phyloP scores from a whole-genome alignment of 2,113 vertebrate genomes.

The Ammodytes dubius region DNA sequence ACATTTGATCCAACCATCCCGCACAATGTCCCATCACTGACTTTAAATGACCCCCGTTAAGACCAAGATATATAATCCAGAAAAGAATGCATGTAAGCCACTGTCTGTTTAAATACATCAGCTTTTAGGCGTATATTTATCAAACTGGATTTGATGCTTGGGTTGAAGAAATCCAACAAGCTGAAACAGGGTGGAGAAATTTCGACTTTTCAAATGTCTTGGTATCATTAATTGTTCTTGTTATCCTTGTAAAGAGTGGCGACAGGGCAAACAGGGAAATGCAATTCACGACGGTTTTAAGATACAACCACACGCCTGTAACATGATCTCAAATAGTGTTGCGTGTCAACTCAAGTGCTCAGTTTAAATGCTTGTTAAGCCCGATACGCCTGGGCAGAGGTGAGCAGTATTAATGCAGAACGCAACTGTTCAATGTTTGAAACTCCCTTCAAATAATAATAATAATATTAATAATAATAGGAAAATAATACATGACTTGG shows the following conservation, averaged over 20 bases:
- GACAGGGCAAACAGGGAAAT: not conserved
- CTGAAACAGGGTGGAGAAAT: not conserved
- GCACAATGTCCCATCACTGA: slow-evolving; percentile 14
- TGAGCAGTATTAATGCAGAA: slow-evolving; percentile 34
- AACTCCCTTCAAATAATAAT: slow-evolving; percentile 9
- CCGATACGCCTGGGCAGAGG: slow-evolving; percentile 11
- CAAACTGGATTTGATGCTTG: not conserved
- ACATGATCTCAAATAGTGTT: not conserved
- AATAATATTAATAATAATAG: not conserved
- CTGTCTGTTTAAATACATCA: slow-evolving; percentile 8
- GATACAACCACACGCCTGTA: slow-evolving; percentile 16
- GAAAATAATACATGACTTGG: slow-evolving; percentile 56
- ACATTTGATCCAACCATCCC: slow-evolving; percentile 34
- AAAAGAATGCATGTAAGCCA: not conserved
- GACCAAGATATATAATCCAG: slow-evolving; percentile 20
- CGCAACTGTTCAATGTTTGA: slow-evolving; percentile 14
- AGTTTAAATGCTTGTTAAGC: slow-evolving; percentile 64
- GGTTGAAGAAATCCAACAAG: not conserved
- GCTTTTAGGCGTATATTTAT: not conserved
- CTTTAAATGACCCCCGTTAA: slow-evolving; percentile 35
- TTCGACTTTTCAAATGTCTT: not conserved
- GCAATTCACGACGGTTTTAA: not conserved
- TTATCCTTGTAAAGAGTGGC: slow-evolving; percentile 10
- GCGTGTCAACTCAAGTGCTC: slow-evolving; percentile 37
- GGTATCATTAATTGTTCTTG: not conserved